Evolutionary conservation across 2,888 invertebrate species (phyloP), one percentile per base, ranked within the genome.

Genomic region (Nudaria mundana): DNA sequence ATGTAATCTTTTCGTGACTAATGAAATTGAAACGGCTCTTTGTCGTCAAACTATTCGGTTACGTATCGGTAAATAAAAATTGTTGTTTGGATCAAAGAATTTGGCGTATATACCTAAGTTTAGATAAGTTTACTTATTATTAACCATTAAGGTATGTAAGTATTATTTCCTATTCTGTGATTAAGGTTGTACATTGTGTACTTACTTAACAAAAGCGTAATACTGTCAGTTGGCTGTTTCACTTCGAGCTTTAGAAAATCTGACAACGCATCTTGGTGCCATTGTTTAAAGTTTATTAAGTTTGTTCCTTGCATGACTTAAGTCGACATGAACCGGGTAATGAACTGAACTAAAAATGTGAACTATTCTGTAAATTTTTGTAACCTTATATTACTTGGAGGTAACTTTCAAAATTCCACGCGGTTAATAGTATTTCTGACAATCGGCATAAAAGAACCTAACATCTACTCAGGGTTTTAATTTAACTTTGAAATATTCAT

Each of bases 251-350:
- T 65, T 67, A 60, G 62, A 81, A 84, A 67, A 83, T 84, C 81
- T 81, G 86, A 84, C 83, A 83, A 80, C 81, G 77, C 77, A 81
- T 84, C 81, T 81, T 77, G 76, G 62, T 63, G 68, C 75, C 79
- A 81, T 82, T 86, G 82, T 86, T 83, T 80, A 78, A 84, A 86
- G 80, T 86, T 85, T 80, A 81, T 80, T 79, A 81, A 84, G 82
- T 85, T 83, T 48, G 72, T 82, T 83, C 81, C 79, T 78, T 56
- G 77, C 71, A 73, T 72, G 78, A 78, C 76, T 73, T 80, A 75
- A 80, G 83, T 76, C 74, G 76, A 73, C 76, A 69, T 72, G 56
- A 59, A 66, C 71, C 76, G 64, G 59, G 66, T 76, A 79, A 81
- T 76, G 71, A 79, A 79, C 63, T 60, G 63, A 69, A 63, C 57